Evolutionary conservation across 1,140 invertebrate species (phyloP).

Genomic region (Drosophila baimaii): DNA sequence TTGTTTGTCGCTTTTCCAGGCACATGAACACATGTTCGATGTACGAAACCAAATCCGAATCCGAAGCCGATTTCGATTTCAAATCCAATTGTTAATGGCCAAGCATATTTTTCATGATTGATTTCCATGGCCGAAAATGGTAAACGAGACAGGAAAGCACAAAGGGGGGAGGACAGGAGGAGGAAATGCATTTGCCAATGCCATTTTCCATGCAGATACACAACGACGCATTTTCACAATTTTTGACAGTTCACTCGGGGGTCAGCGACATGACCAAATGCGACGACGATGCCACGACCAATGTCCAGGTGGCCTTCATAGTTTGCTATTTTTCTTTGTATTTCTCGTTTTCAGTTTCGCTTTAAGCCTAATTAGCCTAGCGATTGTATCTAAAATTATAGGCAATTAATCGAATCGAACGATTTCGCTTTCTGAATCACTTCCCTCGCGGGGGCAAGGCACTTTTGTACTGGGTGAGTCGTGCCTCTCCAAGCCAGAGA

Average conservation of each 20-base stretch:
- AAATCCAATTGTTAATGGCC: conserved; percentile 72
- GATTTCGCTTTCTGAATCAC: conserved; percentile 26
- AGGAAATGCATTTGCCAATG: conserved; percentile 38
- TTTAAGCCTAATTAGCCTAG: conserved; percentile 33
- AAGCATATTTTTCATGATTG: conserved; percentile 71
- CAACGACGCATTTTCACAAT: conserved; percentile 38
- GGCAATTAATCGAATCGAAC: conserved; percentile 37
- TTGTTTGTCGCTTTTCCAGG: conserved; percentile 28
- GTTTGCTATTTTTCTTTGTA: conserved; percentile 6
- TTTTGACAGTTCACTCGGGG: conserved; percentile 45
- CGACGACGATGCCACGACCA: conserved; percentile 2
- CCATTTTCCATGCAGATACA: conserved; percentile 30
- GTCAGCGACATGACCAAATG: conserved; percentile 32
- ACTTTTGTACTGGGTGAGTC: conserved; percentile 39
- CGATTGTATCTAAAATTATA: conserved; percentile 35
- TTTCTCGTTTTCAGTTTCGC: conserved; percentile 14
- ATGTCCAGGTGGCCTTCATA: conserved; percentile 21
- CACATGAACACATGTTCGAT: conserved; percentile 22
- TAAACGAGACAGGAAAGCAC: conserved; percentile 20
- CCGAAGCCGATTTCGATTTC: conserved; percentile 61
- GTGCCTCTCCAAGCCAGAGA: conserved; percentile 12
- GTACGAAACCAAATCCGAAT: conserved; percentile 21
- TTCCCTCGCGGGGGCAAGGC: conserved; percentile 19
- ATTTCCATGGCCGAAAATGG: conserved; percentile 61
- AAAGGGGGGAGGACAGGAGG: neutral